Conservation (phyloP, 2,888 invertebrate genomes). For the Pachydiplax longipennis region DNA sequence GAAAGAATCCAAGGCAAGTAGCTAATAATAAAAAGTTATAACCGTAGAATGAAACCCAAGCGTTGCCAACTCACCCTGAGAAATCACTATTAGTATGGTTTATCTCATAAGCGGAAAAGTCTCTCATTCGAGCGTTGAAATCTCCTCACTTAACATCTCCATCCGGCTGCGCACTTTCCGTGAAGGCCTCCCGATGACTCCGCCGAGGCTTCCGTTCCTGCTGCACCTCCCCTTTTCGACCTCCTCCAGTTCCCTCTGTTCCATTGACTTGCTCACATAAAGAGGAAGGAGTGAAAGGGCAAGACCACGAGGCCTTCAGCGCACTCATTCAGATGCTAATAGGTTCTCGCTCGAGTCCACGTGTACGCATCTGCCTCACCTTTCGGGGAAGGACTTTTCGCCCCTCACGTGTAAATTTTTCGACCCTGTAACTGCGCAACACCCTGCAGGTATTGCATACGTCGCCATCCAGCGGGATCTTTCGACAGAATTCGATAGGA, state of each 20-base stretch:
- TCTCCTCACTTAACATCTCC: neutral
- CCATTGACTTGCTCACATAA: neutral
- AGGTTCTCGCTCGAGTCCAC: neutral
- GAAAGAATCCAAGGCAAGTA: too few species aligned
- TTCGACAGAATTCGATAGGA: neutral
- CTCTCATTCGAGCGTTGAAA: neutral
- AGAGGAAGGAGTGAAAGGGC: neutral
- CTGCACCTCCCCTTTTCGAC: neutral
- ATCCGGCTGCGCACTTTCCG: neutral
- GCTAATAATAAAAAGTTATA: too few species aligned
- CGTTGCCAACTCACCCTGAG: too few species aligned
- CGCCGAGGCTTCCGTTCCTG: neutral
- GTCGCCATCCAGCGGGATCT: neutral
- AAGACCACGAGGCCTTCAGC: neutral
- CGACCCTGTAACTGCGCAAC: neutral
- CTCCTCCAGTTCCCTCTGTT: too few species aligned
- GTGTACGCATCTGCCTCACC: neutral
- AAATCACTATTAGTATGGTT: too few species aligned
- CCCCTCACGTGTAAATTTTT: neutral
- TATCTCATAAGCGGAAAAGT: neutral
- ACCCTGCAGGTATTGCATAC: neutral
- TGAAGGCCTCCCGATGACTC: neutral
- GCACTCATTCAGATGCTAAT: neutral
- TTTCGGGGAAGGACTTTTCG: neutral
- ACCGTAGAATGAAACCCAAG: too few species aligned